These are phyloP conservation scores for Echeneis naucrates DNA, from an alignment of 2,797 vertebrate genomes.

Conservation along the genomic window DNA sequence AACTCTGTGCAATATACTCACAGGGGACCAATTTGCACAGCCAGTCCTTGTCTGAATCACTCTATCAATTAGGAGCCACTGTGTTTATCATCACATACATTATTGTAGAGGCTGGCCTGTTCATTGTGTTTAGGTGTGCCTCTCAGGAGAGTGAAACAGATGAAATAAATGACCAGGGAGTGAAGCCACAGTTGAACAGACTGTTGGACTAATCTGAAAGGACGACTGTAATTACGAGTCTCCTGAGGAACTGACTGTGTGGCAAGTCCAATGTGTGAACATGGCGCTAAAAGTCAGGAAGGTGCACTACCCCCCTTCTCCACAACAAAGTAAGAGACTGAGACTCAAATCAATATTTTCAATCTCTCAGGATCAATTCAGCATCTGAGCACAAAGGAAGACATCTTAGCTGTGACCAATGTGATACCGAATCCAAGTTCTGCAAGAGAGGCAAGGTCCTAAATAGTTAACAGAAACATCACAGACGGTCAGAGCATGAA, in stretches of 20 bases:
- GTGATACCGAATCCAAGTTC: slow-evolving; percentile 66
- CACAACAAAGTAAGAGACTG: slow-evolving; percentile 90
- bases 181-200: slow-evolving; percentile 87
- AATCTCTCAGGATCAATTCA: slow-evolving; percentile 99
- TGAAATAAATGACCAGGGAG: slow-evolving; percentile 89
- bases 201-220: slow-evolving; percentile 95
- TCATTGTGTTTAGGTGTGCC: slow-evolving; percentile 91
- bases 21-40: slow-evolving; percentile 97
- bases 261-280: slow-evolving; percentile 95
- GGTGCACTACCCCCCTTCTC: slow-evolving; percentile 70
- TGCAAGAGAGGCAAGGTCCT: slow-evolving; percentile 5
- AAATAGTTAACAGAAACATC: slow-evolving; percentile 35
- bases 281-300: slow-evolving; percentile 89
- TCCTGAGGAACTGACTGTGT: slow-evolving; percentile 91
- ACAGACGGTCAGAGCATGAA: slow-evolving; percentile 14
- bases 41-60: slow-evolving; percentile 94
- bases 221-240: slow-evolving; percentile 96
- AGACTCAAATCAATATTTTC: slow-evolving; percentile 99
- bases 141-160: slow-evolving; percentile 87
- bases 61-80: slow-evolving; percentile 98
- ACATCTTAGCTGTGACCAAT: slow-evolving; percentile 93
- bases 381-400: slow-evolving; percentile 94
- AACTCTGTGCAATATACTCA: slow-evolving; percentile 88
- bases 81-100: slow-evolving; percentile 98
- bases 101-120: slow-evolving; percentile 91